These are phyloP conservation scores for Athene noctua DNA, from an alignment of 2,113 vertebrate species.

Conservation along the genomic window DNA sequence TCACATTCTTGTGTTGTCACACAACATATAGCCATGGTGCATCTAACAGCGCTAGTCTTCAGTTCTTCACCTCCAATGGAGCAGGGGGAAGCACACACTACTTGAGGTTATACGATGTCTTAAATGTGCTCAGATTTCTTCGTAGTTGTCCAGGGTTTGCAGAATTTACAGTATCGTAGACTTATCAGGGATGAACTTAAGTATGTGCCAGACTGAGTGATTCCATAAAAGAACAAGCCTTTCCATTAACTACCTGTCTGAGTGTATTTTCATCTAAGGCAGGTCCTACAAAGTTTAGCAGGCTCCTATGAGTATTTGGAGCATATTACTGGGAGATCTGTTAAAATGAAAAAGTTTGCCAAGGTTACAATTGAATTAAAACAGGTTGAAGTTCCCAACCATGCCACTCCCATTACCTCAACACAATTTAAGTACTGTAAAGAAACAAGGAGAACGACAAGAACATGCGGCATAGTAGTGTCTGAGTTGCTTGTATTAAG, in stretches of 20 bases:
- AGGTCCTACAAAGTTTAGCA: background rate
- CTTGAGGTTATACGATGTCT: rapidly evolving
- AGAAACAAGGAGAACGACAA: background rate
- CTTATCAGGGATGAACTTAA: background rate
- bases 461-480: background rate
- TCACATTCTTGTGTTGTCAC: background rate
- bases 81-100: background rate
- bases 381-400: background rate
- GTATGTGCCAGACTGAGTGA: background rate
- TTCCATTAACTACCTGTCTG: background rate
- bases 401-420: slow-evolving; percentile 32
- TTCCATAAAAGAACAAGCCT: background rate
- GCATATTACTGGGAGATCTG: background rate
- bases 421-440: background rate
- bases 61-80: background rate
- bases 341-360: slow-evolving; percentile 9
- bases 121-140: background rate
- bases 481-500: background rate
- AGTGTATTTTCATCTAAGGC: background rate
- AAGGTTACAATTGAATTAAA: slow-evolving; percentile 18
- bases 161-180: background rate
- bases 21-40: background rate
- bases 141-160: background rate
- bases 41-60: background rate
- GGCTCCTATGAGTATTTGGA: background rate